Evolutionary conservation across 2,113 vertebrate species (phyloP), one percentile per base, ranked within the genome.

Genomic region (Tor tambroides): DNA sequence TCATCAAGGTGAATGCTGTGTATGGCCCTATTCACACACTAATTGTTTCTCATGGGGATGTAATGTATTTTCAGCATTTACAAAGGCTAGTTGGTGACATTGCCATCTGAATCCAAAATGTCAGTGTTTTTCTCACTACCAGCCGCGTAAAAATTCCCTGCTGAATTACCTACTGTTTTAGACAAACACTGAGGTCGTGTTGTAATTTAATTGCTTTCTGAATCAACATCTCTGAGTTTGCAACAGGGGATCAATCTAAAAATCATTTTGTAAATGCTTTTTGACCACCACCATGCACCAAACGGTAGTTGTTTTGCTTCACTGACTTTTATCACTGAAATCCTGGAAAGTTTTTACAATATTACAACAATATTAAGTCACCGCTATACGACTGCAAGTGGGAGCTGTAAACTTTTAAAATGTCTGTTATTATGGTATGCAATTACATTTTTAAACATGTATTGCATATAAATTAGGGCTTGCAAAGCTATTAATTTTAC

Each of bases 1-100:
- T 86, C 51, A 81, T 71, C 77, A 61, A 15, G 67, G 75, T 28
- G 32, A 38, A 80, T 75, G n/a, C n/a, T 84, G 61, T 84, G 67
- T 35, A 80, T 28, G 11, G 49, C 17, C 7, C 26, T 54, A 28
- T 51, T 30, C 15, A 12, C 38, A 51, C 41, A 2, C 43, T 28
- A 77, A 77, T 51, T 77, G 43, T 28, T 49, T 46, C 43, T 43
- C 43, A 77, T 8, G 74, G 74, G 74, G 74, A 49, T 1, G 7
- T 35, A 9, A 71, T 19, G 67, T 71, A 21, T 49, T 46, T 28
- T 49, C 6, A 77, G 15, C n/a, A 77, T 74, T 41, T 23, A 74
- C 71, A 43, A 23, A 75, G 71, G 32, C 71, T 74, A 12, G 71
- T 74, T 4, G n/a, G 14, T 76, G 41, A 49, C 46, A 14, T 76